A percentile compares a stretch with the other conserved stretches of the same genome.
phyloP scores from a whole-genome alignment of 2,888 invertebrate genomes.

The Cerceris ruficornis region DNA sequence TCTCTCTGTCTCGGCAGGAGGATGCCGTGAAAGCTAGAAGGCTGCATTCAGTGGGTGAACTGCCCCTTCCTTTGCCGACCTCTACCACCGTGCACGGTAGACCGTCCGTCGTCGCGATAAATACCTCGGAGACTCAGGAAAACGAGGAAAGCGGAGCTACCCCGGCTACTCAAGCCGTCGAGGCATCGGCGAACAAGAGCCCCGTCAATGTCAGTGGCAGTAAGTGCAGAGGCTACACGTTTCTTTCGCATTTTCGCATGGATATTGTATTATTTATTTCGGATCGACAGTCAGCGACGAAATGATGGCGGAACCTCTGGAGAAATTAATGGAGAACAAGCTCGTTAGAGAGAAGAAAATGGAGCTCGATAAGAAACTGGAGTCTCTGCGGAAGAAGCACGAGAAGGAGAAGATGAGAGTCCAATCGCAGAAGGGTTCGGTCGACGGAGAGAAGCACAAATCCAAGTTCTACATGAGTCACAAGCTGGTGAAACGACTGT shows the following conservation, averaged over 20 bases:
- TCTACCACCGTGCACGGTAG: slow-evolving; percentile 74
- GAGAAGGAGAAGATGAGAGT: slow-evolving; percentile 86
- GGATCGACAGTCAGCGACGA: slow-evolving; percentile 77
- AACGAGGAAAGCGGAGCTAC: slow-evolving; percentile 71
- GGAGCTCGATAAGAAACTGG: slow-evolving; percentile 94
- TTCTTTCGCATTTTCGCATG: slow-evolving; percentile 3
- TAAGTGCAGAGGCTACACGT: slow-evolving; percentile 54
- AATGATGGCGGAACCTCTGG: slow-evolving; percentile 90
- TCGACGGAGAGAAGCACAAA: slow-evolving; percentile 86
- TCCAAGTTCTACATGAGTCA: slow-evolving; percentile 90
- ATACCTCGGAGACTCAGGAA: slow-evolving; percentile 71
- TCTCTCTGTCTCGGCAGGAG: slow-evolving; percentile 65
- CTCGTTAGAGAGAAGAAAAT: slow-evolving; percentile 90
- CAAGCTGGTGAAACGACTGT: slow-evolving; percentile 89
- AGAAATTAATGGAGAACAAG: slow-evolving; percentile 91
- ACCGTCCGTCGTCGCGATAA: slow-evolving; percentile 73
- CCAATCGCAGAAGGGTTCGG: slow-evolving; percentile 84
- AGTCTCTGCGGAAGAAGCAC: slow-evolving; percentile 90
- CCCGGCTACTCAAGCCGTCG: slow-evolving; percentile 63
- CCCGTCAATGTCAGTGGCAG: slow-evolving; percentile 72
- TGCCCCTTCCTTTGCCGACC: slow-evolving; percentile 67
- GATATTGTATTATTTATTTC: not conserved
- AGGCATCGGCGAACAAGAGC: slow-evolving; percentile 74
- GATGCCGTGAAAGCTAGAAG: slow-evolving; percentile 73
- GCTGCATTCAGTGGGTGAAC: slow-evolving; percentile 74